Evolutionary conservation across 2,888 invertebrate species (phyloP).

Genomic region (Chironomus riparius): DNA sequence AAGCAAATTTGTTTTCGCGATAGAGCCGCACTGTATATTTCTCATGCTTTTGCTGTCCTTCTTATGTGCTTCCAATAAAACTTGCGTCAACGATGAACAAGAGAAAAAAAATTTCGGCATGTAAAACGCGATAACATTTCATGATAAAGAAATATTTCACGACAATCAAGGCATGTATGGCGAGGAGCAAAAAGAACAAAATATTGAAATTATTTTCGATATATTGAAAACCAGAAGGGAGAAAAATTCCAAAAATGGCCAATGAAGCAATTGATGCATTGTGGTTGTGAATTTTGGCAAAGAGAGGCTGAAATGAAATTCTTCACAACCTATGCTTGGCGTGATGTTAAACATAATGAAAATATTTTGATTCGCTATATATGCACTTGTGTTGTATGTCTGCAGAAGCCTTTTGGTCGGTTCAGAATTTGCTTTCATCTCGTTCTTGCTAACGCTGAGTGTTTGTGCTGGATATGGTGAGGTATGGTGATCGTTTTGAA

Average conservation of each 20-base stretch:
- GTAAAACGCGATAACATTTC: slow-evolving; percentile 12
- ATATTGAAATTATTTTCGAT: not conserved
- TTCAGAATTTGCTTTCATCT: no score
- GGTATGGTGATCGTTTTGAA: no score
- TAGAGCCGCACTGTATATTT: not conserved
- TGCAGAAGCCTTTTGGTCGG: no score
- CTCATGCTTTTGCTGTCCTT: no score
- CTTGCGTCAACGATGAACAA: not conserved
- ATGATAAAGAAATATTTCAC: slow-evolving; percentile 12
- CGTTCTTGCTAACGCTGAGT: no score
- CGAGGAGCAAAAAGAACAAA: not conserved
- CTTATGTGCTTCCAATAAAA: not conserved
- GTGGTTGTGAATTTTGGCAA: slow-evolving; percentile 1
- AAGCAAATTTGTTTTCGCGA: slow-evolving; percentile 6
- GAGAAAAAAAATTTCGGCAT: not conserved
- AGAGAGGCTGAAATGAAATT: not conserved
- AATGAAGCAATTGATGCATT: not conserved
- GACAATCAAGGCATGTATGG: slow-evolving; percentile 3
- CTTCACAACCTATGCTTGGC: not conserved
- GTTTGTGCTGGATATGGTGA: no score
- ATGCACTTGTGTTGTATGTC: not conserved
- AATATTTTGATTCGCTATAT: slow-evolving; percentile 16
- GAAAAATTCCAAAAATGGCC: slow-evolving; percentile 1
- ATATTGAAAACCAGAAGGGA: not conserved
- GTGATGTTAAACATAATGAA: slow-evolving; percentile 26